Evolutionary conservation across 2,113 vertebrate genomes (phyloP), one percentile per base, ranked within the genome.

Genomic region (Formicarius rufipectus): DNA sequence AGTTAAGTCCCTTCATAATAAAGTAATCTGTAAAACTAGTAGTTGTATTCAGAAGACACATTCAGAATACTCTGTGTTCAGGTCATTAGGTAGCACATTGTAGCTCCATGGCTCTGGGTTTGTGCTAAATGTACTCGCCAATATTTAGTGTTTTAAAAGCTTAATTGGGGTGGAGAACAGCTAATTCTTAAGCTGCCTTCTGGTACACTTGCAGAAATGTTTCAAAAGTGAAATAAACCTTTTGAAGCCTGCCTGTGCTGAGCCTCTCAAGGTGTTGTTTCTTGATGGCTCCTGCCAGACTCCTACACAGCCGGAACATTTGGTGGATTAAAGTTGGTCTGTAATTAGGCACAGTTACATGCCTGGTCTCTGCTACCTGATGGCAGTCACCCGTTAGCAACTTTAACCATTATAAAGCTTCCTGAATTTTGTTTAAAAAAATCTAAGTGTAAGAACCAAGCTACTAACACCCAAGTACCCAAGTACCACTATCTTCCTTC

Each of bases 271-370:
- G 68, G 73, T 77, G 64, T 18, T 58, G 25, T 77, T 87, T 89
- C 42, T 55, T 81, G 52, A 72, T 3, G 12, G 44, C 47, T 89
- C 24, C 63, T 81, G 73, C 68, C 74, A 93, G 84, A 78, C 60
- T 93, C 81, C 23, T 67, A 59, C 69, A 78, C 64, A 94, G 84
- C n/a, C 55, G 91, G 69, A 84, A 95, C 77, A 95, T 74, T 73
- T 94, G 77, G 56, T 72, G 30, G 39, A 75, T 87, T 89, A 68
- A 84, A 75, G 30, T 10, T 74, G 47, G 24, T 58, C 64, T 87
- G 56, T 84, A 87, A 87, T 93, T 89, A 97, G 73, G 52, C 44
- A 67, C 15, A 47, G 52, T 72, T 82, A 67, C 16, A 4, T 56
- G 56, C 52, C 44, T 68, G 52, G 23, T 64, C 42, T 84, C 52